These are phyloP conservation scores for Sebastes schlegelii DNA, from an alignment of 2,113 vertebrate genomes.

Conservation along the genomic window DNA sequence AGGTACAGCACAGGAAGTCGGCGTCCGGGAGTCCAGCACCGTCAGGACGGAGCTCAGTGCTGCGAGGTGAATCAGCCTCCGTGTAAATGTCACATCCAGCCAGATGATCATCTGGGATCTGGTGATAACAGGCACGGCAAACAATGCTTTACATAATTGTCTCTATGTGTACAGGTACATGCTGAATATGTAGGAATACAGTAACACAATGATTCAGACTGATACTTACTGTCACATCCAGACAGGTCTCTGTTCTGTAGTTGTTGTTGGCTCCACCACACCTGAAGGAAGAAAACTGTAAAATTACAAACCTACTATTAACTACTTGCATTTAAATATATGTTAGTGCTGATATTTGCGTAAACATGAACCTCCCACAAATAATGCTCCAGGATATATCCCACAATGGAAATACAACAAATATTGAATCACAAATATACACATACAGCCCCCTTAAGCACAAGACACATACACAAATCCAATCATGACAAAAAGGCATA, in stretches of 20 bases:
- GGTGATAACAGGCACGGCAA: neutral
- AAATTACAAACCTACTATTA: neutral
- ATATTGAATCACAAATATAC: no score
- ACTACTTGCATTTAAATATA: no score
- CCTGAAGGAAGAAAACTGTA: conserved; percentile 52
- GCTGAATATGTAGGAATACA: neutral
- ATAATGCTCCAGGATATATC: no score
- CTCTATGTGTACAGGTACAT: neutral
- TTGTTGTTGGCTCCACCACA: conserved; percentile 80
- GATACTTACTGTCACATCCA: conserved; percentile 77
- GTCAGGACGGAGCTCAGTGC: conserved; percentile 73
- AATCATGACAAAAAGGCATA: no score
- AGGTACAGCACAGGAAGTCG: conserved; percentile 89
- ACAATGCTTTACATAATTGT: neutral
- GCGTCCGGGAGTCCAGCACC: conserved; percentile 82
- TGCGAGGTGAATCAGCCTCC: conserved; percentile 71
- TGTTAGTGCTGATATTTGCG: neutral
- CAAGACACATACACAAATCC: no score
- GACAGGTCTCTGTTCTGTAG: conserved; percentile 81
- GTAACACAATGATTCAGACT: neutral
- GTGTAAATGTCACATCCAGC: conserved; percentile 83
- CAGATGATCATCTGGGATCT: conserved; percentile 86
- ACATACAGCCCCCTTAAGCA: no score
- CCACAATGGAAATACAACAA: no score
- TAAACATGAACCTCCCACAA: no score